These are phyloP conservation scores for Cosmia pyralina DNA, from an alignment of 2,888 invertebrate species.

Conservation along the genomic window DNA sequence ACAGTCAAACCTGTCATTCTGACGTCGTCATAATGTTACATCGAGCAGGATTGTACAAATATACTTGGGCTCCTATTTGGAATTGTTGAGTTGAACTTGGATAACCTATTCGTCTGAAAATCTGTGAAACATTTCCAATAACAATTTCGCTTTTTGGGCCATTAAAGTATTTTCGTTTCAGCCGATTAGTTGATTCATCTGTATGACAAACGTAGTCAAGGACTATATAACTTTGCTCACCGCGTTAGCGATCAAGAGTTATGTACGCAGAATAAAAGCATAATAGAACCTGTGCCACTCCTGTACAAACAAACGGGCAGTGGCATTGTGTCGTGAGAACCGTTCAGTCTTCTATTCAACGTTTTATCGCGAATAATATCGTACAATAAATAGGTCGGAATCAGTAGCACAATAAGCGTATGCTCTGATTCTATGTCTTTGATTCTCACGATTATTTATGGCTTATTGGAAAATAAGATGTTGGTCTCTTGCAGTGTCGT, in stretches of 20 bases:
- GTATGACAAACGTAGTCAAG: conserved; percentile 3
- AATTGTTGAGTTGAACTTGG: not conserved
- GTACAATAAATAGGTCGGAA: conserved; percentile 49
- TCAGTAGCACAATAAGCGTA: conserved; percentile 15
- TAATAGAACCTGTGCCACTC: conserved; percentile 34
- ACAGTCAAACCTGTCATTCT: not conserved
- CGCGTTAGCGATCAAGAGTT: conserved; percentile 22
- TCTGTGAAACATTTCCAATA: not conserved
- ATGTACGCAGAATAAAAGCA: conserved; percentile 29
- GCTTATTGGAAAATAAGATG: conserved; percentile 7
- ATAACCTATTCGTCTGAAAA: not conserved
- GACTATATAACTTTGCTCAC: conserved; percentile 11
- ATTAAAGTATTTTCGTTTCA: not conserved
- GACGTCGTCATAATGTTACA: no score
- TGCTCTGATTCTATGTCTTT: conserved; percentile 6
- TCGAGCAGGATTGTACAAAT: not conserved
- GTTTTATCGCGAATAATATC: conserved; percentile 42
- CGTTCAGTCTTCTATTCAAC: conserved; percentile 35
- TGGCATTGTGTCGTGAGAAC: conserved; percentile 45
- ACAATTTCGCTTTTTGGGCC: not conserved
- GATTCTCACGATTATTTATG: conserved; percentile 8
- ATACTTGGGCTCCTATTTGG: not conserved
- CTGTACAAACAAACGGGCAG: conserved; percentile 33
- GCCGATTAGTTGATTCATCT: not conserved
- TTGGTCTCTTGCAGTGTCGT: not conserved